Evolutionary conservation across 2,888 invertebrate species (phyloP), one percentile per base, ranked within the genome.

Genomic region (Caenorhabditis sulstoni): DNA sequence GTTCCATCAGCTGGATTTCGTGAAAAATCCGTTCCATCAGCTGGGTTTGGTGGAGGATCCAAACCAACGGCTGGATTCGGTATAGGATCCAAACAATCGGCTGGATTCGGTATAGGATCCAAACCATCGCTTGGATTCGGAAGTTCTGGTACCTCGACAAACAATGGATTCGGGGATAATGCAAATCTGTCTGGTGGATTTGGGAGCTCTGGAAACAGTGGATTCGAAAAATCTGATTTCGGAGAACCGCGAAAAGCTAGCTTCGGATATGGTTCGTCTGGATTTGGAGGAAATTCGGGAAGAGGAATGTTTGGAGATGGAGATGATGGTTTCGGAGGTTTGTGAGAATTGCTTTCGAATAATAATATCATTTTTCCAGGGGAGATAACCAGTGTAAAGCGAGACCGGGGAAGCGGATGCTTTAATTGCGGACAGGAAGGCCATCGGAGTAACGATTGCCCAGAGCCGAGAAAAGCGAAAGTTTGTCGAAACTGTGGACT

Each of bases 401-500:
- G 58, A 14, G 70, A 52, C 7, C 18, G 55, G 4, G 39, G 22
- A 20, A 37, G 47, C 39, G 71, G 49, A 3, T 75, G 75, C 39
- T 61, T 39, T 22, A 75, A 75, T 12, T 75, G 75, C 45, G 66
- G 66, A 39, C 35, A 61, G 11, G 66, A 59, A 2, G 75, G 61
- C 8, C 75, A 75, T 29, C 23, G 44, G 14, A 47, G 37, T 14
- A 23, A 39, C 39, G 66, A 62, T 0, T 75, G 75, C 47, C 7
- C 35, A 7, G 18, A 75, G 4, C 75, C 75, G 14, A 41, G n/a
- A 39, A 41, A 58, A 9, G 44, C 59, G 12, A 16, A 49, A 1
- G 52, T 35, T 18, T 49, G 47, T 11, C 47, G 35, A 9, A 61
- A 47, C 29, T 61, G 47, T 35, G 18, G 16, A n/a, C 7, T 16